phyloP scores from a whole-genome alignment of 1,140 invertebrate genomes.

The Sarcophaga peregrina region DNA sequence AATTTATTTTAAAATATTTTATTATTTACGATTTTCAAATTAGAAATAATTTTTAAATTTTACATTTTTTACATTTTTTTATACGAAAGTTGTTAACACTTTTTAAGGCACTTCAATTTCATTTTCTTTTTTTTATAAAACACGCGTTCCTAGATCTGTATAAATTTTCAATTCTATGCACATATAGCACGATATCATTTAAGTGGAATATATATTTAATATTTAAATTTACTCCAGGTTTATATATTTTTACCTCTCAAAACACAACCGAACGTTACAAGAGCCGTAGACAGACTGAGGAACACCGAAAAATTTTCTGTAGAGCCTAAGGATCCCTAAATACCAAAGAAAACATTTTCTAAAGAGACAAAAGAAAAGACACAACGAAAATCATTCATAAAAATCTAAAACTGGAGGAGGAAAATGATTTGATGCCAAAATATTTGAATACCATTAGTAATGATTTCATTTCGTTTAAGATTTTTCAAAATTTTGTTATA shows the following conservation, averaged over 20 bases:
- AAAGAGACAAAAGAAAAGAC: background rate
- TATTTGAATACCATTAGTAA: background rate
- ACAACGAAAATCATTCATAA: slow-evolving; percentile 32
- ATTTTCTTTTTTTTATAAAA: too few species aligned
- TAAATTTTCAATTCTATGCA: too few species aligned
- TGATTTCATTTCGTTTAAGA: background rate
- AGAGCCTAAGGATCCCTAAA: slow-evolving; percentile 21
- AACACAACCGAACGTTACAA: slow-evolving; percentile 33
- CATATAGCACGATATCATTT: too few species aligned
- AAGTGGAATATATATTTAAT: background rate
- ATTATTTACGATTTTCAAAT: background rate
- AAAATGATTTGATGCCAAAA: slow-evolving; percentile 21
- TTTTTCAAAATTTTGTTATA: background rate
- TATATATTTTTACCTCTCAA: slow-evolving; percentile 4
- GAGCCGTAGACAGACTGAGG: slow-evolving; percentile 40
- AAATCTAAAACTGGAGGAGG: slow-evolving; percentile 28
- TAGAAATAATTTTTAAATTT: slow-evolving; percentile 16
- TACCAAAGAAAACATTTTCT: background rate
- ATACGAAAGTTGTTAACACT: too few species aligned
- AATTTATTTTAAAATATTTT: slow-evolving; percentile 14
- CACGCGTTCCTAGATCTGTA: too few species aligned
- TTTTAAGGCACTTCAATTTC: too few species aligned
- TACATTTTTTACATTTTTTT: background rate
- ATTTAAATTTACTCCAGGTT: background rate
- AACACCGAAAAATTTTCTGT: background rate